Evolutionary conservation across 2,797 vertebrate genomes (phyloP).

Genomic region (Gymnothorax reevesii): DNA sequence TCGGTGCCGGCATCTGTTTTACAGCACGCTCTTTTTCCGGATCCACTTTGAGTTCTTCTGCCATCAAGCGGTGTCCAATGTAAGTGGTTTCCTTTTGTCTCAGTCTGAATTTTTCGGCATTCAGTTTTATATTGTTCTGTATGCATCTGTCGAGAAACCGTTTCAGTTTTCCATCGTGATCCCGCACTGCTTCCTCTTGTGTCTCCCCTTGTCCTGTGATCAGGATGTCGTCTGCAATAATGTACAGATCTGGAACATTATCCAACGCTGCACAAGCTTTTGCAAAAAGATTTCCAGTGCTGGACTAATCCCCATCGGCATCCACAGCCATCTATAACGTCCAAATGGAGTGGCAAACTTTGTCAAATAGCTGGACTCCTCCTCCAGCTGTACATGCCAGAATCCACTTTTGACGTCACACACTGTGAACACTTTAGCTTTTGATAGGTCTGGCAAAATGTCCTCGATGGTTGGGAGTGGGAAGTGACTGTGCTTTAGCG

Average conservation of each 20-base stretch:
- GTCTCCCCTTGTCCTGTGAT: background rate
- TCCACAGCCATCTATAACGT: slow-evolving; percentile 26
- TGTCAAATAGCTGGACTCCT: slow-evolving; percentile 43
- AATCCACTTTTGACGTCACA: slow-evolving; percentile 45
- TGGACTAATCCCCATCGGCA: background rate
- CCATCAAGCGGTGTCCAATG: slow-evolving; percentile 10
- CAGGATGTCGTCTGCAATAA: background rate
- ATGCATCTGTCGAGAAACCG: background rate
- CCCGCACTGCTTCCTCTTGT: background rate
- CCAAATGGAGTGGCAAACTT: no score
- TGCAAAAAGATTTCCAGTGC: slow-evolving; percentile 9
- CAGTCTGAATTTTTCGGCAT: slow-evolving; percentile 17
- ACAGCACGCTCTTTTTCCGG: background rate
- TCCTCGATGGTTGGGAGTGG: no score
- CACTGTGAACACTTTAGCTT: slow-evolving; percentile 40
- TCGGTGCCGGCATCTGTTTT: slow-evolving; percentile 5
- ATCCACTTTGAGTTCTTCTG: background rate
- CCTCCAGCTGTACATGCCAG: slow-evolving; percentile 39
- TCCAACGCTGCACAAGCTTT: slow-evolving; percentile 36
- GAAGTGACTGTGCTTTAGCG: no score
- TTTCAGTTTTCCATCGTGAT: slow-evolving; percentile 3
- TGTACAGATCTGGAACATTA: background rate
- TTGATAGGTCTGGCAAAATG: background rate
- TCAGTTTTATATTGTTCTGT: slow-evolving; percentile 13
- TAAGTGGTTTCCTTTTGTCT: background rate